These are phyloP conservation scores for Tetrax tetrax DNA, from an alignment of 2,113 vertebrate species.

Conservation along the genomic window DNA sequence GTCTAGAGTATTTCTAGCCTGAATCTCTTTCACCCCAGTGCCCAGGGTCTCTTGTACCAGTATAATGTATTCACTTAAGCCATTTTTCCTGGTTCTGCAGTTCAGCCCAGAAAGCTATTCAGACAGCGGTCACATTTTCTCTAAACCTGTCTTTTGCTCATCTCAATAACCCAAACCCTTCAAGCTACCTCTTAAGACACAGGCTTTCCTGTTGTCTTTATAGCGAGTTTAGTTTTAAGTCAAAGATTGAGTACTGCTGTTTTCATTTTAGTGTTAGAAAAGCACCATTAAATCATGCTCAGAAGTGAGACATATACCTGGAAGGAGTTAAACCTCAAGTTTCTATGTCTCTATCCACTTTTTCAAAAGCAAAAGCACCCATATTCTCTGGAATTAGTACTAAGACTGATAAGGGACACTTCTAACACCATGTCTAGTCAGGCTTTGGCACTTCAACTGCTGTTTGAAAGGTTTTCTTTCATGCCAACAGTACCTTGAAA, in stretches of 20 bases:
- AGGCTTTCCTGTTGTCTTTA: background rate
- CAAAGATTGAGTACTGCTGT: background rate
- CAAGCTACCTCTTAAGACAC: background rate
- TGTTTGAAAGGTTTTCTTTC: background rate
- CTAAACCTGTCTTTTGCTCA: background rate
- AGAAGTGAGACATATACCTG: background rate
- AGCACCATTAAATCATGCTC: background rate
- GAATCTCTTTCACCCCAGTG: background rate
- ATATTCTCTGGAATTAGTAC: background rate
- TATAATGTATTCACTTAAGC: background rate
- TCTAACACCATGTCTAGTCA: background rate
- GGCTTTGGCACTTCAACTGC: background rate
- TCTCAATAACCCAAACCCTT: background rate
- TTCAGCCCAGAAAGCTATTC: background rate
- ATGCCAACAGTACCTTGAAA: background rate
- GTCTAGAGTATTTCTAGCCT: background rate
- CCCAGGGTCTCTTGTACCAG: background rate
- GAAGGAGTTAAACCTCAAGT: background rate
- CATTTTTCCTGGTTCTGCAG: background rate
- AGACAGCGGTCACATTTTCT: background rate
- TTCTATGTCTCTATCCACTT: background rate
- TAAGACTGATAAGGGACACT: background rate
- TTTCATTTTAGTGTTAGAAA: background rate
- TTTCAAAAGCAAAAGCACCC: background rate
- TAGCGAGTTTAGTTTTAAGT: background rate